These are phyloP conservation scores for Bambusicola thoracicus DNA, from an alignment of 2,113 vertebrate genomes.

Conservation along the genomic window DNA sequence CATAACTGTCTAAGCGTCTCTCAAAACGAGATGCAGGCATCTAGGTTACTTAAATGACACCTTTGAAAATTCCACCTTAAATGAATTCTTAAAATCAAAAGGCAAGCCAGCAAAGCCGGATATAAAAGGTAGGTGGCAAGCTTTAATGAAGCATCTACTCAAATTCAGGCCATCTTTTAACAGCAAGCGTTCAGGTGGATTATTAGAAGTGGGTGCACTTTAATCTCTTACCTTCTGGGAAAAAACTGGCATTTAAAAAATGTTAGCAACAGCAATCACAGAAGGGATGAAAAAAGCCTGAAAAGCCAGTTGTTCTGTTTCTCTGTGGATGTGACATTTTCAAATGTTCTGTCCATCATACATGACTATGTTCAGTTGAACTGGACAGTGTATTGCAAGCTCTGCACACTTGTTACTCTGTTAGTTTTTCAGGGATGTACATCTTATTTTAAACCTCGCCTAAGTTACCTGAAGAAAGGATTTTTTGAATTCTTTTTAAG, in stretches of 20 bases:
- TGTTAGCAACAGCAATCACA: background rate
- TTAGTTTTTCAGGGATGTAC: constrained; percentile 22
- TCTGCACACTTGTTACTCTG: background rate
- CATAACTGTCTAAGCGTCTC: background rate
- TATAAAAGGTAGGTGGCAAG: constrained; percentile 31
- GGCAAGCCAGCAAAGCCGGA: background rate
- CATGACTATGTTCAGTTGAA: background rate
- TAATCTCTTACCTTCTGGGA: constrained; percentile 30
- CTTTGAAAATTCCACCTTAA: constrained; percentile 21
- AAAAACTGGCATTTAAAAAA: constrained; percentile 39
- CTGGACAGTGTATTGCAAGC: background rate
- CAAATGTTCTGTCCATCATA: background rate
- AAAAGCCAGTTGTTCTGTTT: background rate
- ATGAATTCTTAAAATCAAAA: background rate
- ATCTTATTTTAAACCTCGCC: background rate
- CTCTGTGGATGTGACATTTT: background rate
- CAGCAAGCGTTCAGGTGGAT: constrained; percentile 9
- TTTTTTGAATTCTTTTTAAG: constrained; percentile 14
- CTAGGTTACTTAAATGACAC: background rate
- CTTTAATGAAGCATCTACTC: constrained; percentile 38
- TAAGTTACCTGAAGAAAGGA: constrained; percentile 18
- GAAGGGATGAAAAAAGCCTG: background rate
- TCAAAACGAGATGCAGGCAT: constrained; percentile 2
- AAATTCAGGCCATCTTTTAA: constrained; percentile 35
- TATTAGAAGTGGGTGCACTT: constrained; percentile 2